Conservation (phyloP, 1,140 invertebrate genomes). For the Hycleus phaleratus region DNA sequence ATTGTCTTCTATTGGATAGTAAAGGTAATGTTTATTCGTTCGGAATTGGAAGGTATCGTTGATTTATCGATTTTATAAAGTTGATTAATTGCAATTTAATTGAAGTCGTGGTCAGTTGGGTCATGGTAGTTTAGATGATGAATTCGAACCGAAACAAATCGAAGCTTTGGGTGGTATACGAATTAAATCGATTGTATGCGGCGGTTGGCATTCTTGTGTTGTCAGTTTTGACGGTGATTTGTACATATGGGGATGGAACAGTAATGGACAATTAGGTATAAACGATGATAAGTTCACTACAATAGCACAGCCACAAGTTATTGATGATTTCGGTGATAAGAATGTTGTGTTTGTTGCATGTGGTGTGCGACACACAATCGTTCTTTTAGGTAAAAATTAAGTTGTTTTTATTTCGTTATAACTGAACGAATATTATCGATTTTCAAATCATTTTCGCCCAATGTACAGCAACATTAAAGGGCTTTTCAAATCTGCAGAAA, state of each 20-base stretch:
- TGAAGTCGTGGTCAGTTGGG: constrained; percentile 78
- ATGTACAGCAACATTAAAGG: too few species aligned
- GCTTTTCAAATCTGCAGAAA: too few species aligned
- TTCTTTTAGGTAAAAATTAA: constrained; percentile 42
- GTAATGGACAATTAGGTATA: constrained; percentile 72
- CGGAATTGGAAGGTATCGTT: constrained; percentile 67
- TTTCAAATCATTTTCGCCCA: too few species aligned
- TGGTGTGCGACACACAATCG: constrained; percentile 58
- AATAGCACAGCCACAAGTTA: constrained; percentile 35
- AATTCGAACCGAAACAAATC: constrained; percentile 54
- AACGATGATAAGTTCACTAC: constrained; percentile 27
- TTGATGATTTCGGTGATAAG: constrained; percentile 40
- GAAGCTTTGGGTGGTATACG: constrained; percentile 66
- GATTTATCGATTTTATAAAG: constrained; percentile 16
- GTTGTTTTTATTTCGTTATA: too few species aligned
- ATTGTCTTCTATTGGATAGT: constrained; percentile 62
- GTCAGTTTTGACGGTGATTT: constrained; percentile 69
- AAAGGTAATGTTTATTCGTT: constrained; percentile 68
- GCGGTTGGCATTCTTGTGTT: constrained; percentile 78
- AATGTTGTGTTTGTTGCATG: constrained; percentile 53
- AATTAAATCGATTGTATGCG: constrained; percentile 60
- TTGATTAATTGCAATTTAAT: constrained; percentile 11
- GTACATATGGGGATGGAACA: constrained; percentile 90
- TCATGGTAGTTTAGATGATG: constrained; percentile 57
- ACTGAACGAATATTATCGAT: too few species aligned